These are phyloP conservation scores for Hypothenemus hampei DNA, from an alignment of 1,140 invertebrate genomes.

Conservation along the genomic window DNA sequence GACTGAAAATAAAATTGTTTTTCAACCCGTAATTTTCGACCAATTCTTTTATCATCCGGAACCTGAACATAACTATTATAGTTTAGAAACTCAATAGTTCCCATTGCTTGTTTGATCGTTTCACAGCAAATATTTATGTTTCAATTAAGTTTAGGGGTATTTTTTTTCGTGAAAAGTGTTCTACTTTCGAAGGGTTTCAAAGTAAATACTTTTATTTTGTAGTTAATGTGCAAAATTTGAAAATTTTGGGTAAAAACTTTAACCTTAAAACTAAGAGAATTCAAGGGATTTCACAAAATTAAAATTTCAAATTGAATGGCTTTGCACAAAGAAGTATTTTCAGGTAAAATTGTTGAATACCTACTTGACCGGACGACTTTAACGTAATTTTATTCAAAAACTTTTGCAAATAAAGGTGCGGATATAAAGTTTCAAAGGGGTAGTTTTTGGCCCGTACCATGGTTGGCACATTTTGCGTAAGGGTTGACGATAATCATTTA, in stretches of 20 bases:
- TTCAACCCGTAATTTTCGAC: too few relatives aligned
- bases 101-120: not conserved
- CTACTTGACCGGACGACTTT: constrained; percentile 10
- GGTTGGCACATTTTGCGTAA: constrained; percentile 20
- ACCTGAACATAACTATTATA: too few relatives aligned
- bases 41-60: too few relatives aligned
- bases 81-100: not conserved
- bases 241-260: too few relatives aligned
- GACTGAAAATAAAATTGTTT: too few relatives aligned
- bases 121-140: not conserved
- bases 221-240: not conserved
- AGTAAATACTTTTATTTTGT: not conserved
- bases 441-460: constrained; percentile 13
- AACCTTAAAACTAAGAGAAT: too few relatives aligned
- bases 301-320: not conserved
- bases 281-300: not conserved
- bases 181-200: not conserved
- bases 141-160: not conserved
- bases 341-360: constrained; percentile 9
- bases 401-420: constrained; percentile 7
- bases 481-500: constrained; percentile 10
- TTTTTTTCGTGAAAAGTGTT: not conserved
- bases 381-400: constrained; percentile 16
- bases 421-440: constrained; percentile 19
- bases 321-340: constrained; percentile 3